Evolutionary conservation across 2,113 vertebrate species (phyloP), one percentile per base, ranked within the genome.

Genomic region (Motacilla tschutschensis): DNA sequence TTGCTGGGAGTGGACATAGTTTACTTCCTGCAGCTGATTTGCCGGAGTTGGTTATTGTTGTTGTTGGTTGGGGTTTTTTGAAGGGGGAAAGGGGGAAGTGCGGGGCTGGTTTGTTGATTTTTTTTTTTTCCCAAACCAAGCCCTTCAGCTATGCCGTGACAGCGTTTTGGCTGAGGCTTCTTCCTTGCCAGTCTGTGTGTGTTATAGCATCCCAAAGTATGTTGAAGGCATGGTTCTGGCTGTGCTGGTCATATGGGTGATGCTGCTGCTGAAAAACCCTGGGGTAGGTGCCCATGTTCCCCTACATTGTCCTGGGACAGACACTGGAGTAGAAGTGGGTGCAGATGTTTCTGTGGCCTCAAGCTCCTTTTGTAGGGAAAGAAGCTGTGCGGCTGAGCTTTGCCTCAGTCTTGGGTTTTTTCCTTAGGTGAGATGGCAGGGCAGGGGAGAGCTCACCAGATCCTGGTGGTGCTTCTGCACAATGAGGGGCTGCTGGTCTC

Each of bases 61-160:
- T 35, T 41, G 35, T 57, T 85, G 18, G 0, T 26, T 28, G 13
- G 13, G 13, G 1, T 20, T 57, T 38, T 36, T n/a, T n/a, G 2
- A 3, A 0, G 2, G 12, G 1, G 8, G 6, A 1, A 5, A 10
- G 25, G 43, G n/a, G 36, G 9, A n/a, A 46, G 28, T n/a, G 14
- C 8, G 9, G 21, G 17, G 1, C 10, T 53, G 29, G 6, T 67
- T 46, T 67, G 28, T 38, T 46, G 12, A 0, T n/a, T n/a, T 65
- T 85, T 69, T n/a, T n/a, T 65, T 85, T 69, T 59, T 26, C 38
- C 10, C 40, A 36, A 70, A 73, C 16, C 28, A 54, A 67, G 17
- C n/a, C 40, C 40, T 79, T 84, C 15, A 21, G 40, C 57, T 73
- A 2, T 55, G 13, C 8, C 40, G 46, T 54, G 40, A 33, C 17